phyloP scores from a whole-genome alignment of 2,113 vertebrate genomes.

The Pelecanoides urinatrix region DNA sequence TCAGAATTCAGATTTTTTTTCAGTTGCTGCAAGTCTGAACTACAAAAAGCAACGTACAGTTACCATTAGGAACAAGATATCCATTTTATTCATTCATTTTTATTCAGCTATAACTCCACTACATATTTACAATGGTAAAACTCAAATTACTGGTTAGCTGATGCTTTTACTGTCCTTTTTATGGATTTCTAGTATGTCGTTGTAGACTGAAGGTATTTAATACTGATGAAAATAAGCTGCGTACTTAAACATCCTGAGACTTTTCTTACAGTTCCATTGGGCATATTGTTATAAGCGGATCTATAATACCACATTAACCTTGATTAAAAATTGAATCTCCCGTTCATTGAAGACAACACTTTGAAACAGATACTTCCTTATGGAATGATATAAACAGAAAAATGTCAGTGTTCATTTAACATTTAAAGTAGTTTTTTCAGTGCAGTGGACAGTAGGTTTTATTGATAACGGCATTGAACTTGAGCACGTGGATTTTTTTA shows the following conservation, averaged over 20 bases:
- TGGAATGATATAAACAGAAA: background rate
- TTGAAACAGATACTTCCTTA: background rate
- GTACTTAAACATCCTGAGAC: background rate
- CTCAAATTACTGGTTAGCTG: background rate
- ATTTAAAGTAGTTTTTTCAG: background rate
- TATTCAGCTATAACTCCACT: background rate
- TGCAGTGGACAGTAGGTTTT: background rate
- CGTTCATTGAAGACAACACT: background rate
- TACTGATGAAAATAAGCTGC: background rate
- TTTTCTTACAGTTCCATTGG: background rate
- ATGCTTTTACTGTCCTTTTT: background rate
- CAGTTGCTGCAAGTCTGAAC: background rate
- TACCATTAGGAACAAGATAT: background rate
- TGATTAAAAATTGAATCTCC: background rate
- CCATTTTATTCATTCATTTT: background rate
- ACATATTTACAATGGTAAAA: background rate
- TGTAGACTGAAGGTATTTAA: background rate
- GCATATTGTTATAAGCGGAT: background rate
- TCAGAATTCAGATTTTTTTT: background rate
- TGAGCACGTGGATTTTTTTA: background rate
- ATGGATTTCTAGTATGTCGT: background rate
- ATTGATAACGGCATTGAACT: background rate
- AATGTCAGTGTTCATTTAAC: background rate
- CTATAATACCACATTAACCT: background rate
- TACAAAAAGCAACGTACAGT: background rate